These are phyloP conservation scores for Haemorhous mexicanus DNA, from an alignment of 2,113 vertebrate genomes.

Conservation along the genomic window DNA sequence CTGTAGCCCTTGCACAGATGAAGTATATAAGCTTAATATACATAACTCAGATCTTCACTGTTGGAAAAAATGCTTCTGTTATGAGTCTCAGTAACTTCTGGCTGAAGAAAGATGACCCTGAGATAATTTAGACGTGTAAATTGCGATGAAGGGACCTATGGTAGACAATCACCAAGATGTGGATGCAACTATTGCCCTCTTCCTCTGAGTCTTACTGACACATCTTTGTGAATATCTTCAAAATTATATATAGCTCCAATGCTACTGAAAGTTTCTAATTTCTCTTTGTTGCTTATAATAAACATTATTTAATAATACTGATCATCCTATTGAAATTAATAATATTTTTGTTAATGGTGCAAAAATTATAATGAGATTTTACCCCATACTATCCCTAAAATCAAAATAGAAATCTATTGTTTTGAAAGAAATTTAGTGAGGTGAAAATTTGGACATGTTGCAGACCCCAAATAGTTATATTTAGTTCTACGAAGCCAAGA, in stretches of 20 bases:
- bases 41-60: not conserved
- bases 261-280: not conserved
- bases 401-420: not conserved
- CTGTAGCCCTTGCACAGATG: not conserved
- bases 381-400: not conserved
- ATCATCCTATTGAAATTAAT: not conserved
- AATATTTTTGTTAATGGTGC: not conserved
- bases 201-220: not conserved
- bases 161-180: not conserved
- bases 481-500: not conserved
- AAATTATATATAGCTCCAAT: not conserved
- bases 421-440: not conserved
- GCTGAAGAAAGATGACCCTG: not conserved
- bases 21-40: not conserved
- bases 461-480: not conserved
- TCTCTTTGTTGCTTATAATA: not conserved
- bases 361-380: not conserved
- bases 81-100: not conserved
- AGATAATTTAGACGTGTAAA: not conserved
- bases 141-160: not conserved
- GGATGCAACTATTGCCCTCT: not conserved
- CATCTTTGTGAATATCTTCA: not conserved
- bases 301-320: not conserved
- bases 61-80: not conserved
- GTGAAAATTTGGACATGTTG: not conserved